These are phyloP conservation scores for Cantharis rustica DNA, from an alignment of 2,888 invertebrate species.

Conservation along the genomic window DNA sequence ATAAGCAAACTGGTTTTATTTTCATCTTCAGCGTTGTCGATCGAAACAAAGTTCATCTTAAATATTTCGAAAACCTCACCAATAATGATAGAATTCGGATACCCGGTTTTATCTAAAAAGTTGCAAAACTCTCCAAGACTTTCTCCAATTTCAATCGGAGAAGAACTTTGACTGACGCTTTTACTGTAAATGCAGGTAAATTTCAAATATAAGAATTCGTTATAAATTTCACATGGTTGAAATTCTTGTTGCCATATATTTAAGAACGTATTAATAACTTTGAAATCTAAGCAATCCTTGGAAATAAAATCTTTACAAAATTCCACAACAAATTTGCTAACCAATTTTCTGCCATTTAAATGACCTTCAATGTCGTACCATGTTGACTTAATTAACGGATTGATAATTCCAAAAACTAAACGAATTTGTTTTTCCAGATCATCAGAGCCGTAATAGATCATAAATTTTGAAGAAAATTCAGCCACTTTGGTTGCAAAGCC, in stretches of 20 bases:
- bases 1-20: background rate
- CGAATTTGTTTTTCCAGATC: background rate
- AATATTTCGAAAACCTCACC: background rate
- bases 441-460: background rate
- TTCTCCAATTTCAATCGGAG: background rate
- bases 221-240: background rate
- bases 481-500: background rate
- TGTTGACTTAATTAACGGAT: background rate
- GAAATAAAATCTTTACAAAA: constrained; percentile 4
- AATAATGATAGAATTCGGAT: background rate
- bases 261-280: background rate
- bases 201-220: constrained; percentile 5
- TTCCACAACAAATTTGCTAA: background rate
- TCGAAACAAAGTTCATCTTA: background rate
- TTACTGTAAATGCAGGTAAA: background rate
- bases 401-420: background rate
- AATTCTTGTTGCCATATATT: background rate
- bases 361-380: background rate
- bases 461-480: background rate
- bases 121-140: background rate
- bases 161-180: background rate
- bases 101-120: background rate
- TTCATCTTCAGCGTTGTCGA: background rate
- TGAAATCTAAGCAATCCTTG: background rate
- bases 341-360: background rate